phyloP scores from a whole-genome alignment of 2,113 vertebrate genomes.

The Cinclus mexicanus region DNA sequence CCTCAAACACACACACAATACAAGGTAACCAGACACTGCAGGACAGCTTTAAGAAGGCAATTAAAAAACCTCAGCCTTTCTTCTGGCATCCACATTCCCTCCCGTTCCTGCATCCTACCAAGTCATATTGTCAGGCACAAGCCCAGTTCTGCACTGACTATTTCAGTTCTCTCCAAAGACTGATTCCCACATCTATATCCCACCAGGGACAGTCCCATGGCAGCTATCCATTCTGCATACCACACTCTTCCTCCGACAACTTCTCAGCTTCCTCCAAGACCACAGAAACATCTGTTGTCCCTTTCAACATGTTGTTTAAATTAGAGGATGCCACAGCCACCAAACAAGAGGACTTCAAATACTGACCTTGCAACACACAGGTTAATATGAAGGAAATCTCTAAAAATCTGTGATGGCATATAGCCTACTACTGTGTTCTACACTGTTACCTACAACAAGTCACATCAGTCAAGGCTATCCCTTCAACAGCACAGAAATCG shows the following conservation, averaged over 20 bases:
- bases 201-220: neutral
- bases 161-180: neutral
- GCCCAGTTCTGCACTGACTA: neutral
- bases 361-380: neutral
- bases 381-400: neutral
- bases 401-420: neutral
- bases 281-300: neutral
- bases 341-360: neutral
- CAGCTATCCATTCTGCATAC: neutral
- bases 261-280: neutral
- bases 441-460: neutral
- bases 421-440: neutral
- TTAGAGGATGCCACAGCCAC: neutral
- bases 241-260: neutral
- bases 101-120: accelerated
- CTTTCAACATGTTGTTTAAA: neutral
- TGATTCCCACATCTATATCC: neutral
- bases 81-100: neutral
- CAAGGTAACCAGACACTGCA: neutral
- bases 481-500: neutral
- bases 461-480: neutral
- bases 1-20: neutral
- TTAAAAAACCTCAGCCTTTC: neutral
- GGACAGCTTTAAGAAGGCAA: neutral
- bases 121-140: neutral